phyloP scores from a whole-genome alignment of 2,113 vertebrate genomes.

The Coracopsis vasa region DNA sequence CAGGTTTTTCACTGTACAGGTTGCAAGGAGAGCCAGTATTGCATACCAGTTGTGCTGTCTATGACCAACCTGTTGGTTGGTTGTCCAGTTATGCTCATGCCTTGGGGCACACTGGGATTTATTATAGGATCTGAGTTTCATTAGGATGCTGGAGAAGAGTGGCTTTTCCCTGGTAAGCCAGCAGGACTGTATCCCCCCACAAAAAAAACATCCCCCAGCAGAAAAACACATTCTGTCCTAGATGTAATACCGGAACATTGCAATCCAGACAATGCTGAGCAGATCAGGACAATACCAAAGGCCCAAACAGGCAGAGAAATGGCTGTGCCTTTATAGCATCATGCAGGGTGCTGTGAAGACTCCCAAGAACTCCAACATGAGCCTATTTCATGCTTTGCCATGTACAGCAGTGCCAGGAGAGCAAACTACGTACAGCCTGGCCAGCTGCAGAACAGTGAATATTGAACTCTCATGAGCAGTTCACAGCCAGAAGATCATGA shows the following conservation, averaged over 20 bases:
- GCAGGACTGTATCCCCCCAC: neutral
- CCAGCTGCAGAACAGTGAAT: neutral
- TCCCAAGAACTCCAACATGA: neutral
- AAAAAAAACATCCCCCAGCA: neutral
- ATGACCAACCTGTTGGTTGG: neutral
- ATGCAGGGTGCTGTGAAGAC: neutral
- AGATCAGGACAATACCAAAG: neutral
- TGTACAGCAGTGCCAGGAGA: neutral
- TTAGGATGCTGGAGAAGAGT: neutral
- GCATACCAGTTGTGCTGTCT: neutral
- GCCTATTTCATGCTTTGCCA: neutral
- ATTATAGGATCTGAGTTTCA: neutral
- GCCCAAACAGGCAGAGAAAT: neutral
- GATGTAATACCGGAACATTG: fast-evolving
- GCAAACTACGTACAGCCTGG: neutral
- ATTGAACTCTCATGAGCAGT: neutral
- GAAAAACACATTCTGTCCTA: neutral
- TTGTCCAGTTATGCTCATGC: neutral
- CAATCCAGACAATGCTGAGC: neutral
- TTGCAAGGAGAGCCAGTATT: fast-evolving
- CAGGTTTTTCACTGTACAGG: neutral
- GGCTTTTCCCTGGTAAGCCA: neutral
- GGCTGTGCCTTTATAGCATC: neutral
- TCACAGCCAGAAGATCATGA: neutral
- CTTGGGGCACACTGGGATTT: neutral